Percentiles rank a stretch among this genome's conserved stretches.
phyloP scores from a whole-genome alignment of 1,140 invertebrate species.

The Halesus radiatus region DNA sequence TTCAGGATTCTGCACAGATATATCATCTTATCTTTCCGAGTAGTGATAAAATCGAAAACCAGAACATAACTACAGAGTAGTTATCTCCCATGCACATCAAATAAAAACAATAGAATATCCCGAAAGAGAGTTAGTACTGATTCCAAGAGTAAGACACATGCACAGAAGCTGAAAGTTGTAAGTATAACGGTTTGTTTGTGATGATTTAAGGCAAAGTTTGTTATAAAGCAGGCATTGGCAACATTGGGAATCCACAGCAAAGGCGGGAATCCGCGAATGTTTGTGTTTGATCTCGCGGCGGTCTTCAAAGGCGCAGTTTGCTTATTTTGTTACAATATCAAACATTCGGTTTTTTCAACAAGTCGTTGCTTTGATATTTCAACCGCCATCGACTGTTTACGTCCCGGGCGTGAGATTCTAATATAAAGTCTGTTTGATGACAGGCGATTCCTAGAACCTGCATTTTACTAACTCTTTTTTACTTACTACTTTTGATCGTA shows the following conservation, averaged over 20 bases:
- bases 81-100: no score
- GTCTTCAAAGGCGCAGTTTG: slow-evolving; percentile 45
- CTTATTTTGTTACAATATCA: slow-evolving; percentile 53
- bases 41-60: no score
- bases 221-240: slow-evolving; percentile 53
- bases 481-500: no score
- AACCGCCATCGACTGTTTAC: slow-evolving; percentile 35
- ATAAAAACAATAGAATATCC: no score
- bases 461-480: no score
- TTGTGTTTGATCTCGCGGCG: slow-evolving; percentile 48
- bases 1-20: no score
- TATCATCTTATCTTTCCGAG: no score
- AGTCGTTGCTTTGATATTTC: slow-evolving; percentile 35
- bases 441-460: no score
- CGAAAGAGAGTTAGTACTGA: no score
- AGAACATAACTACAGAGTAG: no score
- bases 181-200: slow-evolving; percentile 54
- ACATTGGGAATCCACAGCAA: slow-evolving; percentile 18
- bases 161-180: neutral
- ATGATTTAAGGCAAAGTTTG: slow-evolving; percentile 54
- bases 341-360: slow-evolving; percentile 43
- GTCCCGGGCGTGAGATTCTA: slow-evolving; percentile 16
- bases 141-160: neutral
- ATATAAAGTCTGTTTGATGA: slow-evolving; percentile 1
- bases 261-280: slow-evolving; percentile 46